Base-by-base conservation (phyloP, 1,140 invertebrate genomes). In the Hydropsyche tenuis region DNA sequence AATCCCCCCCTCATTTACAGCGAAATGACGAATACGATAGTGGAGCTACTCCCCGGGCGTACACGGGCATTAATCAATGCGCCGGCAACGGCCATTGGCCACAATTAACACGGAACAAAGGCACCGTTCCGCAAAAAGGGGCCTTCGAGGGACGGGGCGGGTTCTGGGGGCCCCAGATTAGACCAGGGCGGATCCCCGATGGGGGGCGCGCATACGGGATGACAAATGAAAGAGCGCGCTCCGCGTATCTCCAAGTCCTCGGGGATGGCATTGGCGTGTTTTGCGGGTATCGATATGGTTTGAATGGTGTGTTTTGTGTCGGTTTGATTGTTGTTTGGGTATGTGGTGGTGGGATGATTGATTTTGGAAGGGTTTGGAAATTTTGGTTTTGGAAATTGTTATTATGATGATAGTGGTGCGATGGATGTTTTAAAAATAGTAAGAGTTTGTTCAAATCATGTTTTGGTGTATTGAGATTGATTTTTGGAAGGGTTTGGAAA, bases 81-180 rank as follows among this genome's bases (percentile, higher is more conserved):
- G 22, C 6, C 56, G n/a, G 56, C 56, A 62, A 62, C 56, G n/a
- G 56, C 56, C 56, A 62, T 62, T 62, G 56, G 56, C 56, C 23
- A 62, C 56, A 62, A 62, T 62, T 62, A 62, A 62, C 56, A 62
- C 20, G 4, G 23, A 62, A 62, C 56, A 62, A 62, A 62, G 56
- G 4, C n/a, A 14, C 3, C 6, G 3, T 37, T 37, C 30, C 9
- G 56, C 56, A 62, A 62, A 62, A 62, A 62, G 20, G 23, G 56
- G 23, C 20, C 4, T 62, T 6, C 6, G n/a, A n/a, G n/a, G n/a
- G n/a, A 37, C 9, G 30, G 30, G 30, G 30, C 30, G 30, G 30
- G 9, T 37, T 37, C 30, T 9, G 3, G 30, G 30, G 30, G 30
- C 30, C 30, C 30, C 30, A 37, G 56, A 62, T 53, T 53, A 62